A percentile compares a stretch with the other conserved stretches of the same genome.
phyloP scores from a whole-genome alignment of 2,888 invertebrate genomes.

The Hirtodrosophila duncani region DNA sequence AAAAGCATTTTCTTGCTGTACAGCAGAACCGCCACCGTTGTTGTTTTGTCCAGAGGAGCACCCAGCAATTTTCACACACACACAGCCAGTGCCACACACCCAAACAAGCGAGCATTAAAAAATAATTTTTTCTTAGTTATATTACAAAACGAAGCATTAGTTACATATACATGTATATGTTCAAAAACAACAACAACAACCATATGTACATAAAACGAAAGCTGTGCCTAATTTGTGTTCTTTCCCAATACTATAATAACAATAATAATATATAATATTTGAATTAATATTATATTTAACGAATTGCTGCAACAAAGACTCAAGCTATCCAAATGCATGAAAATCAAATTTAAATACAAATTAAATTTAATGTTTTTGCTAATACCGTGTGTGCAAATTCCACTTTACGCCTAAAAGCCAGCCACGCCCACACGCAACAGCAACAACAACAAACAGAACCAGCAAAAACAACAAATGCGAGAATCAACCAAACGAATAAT shows the following conservation, averaged over 20 bases:
- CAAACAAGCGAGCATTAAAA: slow-evolving; percentile 41
- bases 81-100: slow-evolving; percentile 19
- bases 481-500: slow-evolving; percentile 76
- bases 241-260: slow-evolving; percentile 64
- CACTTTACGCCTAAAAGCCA: slow-evolving; percentile 52
- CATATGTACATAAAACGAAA: slow-evolving; percentile 63
- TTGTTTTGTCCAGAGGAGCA: slow-evolving; percentile 63
- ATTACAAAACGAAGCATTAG: slow-evolving; percentile 56
- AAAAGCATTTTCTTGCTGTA: slow-evolving; percentile 67
- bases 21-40: slow-evolving; percentile 29
- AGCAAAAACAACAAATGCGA: slow-evolving; percentile 49
- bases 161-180: slow-evolving; percentile 32
- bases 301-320: too few species aligned
- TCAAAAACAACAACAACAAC: slow-evolving; percentile 33
- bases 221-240: slow-evolving; percentile 76
- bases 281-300: too few species aligned
- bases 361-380: slow-evolving; percentile 44
- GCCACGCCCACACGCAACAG: slow-evolving; percentile 40
- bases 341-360: slow-evolving; percentile 31
- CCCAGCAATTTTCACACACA: slow-evolving; percentile 56
- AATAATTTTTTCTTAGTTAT: slow-evolving; percentile 60
- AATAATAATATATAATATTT: slow-evolving; percentile 36
- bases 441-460: slow-evolving; percentile 24
- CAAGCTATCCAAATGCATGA: too few species aligned
- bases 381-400: slow-evolving; percentile 52